These are phyloP conservation scores for Ctenodactylus gundi DNA, from an alignment of 2,113 vertebrate genomes.

Conservation along the genomic window DNA sequence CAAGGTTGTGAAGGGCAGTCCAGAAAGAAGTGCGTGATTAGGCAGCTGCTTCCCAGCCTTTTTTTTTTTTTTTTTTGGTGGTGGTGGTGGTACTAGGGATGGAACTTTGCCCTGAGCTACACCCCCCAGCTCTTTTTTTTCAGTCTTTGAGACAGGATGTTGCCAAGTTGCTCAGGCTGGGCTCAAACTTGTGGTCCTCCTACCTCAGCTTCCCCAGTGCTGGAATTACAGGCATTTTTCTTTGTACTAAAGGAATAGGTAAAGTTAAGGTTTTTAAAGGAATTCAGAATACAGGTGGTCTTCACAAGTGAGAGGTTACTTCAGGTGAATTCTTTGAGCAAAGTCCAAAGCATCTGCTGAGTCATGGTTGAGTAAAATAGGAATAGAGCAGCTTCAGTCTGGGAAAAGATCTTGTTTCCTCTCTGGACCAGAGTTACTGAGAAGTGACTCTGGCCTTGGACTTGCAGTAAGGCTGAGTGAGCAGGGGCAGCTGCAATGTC, in stretches of 20 bases:
- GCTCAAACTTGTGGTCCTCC: too few species aligned
- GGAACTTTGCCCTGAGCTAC: too few species aligned
- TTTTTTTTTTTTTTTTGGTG: too few species aligned
- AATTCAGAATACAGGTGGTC: background rate
- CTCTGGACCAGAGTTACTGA: background rate
- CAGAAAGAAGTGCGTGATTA: too few species aligned
- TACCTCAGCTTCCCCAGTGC: too few species aligned
- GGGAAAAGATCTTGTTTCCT: background rate
- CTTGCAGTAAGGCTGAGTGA: background rate
- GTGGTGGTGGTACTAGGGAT: too few species aligned
- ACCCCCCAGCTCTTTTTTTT: too few species aligned
- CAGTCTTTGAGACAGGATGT: too few species aligned
- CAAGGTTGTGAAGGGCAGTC: too few species aligned
- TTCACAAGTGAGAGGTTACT: background rate
- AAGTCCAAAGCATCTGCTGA: conserved; percentile 32
- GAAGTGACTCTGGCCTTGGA: background rate
- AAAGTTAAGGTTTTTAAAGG: background rate
- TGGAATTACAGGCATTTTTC: too few species aligned
- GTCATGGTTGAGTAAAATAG: background rate
- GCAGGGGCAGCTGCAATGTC: background rate
- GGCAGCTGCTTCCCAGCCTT: too few species aligned
- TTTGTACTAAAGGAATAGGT: background rate
- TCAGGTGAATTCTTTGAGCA: conserved; percentile 28
- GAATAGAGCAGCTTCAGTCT: background rate
- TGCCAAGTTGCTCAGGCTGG: too few species aligned